Base-by-base conservation (phyloP, 2,888 invertebrate species). In the Nemotelus pantherinus region DNA sequence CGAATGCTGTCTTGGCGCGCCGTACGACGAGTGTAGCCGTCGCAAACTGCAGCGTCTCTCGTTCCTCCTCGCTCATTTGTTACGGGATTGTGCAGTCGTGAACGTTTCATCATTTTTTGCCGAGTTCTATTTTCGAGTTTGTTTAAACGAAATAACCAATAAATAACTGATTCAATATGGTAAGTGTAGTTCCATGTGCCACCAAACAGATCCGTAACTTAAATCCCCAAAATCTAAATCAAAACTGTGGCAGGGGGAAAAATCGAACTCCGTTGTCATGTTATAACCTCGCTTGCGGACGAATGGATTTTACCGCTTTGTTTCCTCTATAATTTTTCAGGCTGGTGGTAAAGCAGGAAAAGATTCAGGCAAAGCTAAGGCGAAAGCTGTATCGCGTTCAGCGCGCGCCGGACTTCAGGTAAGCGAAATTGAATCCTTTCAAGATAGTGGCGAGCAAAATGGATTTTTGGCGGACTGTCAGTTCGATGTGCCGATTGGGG, bases 311-410 rank as follows among this genome's bases (percentile, higher is more conserved):
- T 50, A 9, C 50, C 6, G 50, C 6, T 25, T 58, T n/a, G 4
- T 58, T 60, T 60, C 41, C 39, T 60, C 41, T 7, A 39, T 25
- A 63, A 63, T 63, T 63, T 53, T 91, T 87, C 90, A 95, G 99
- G 98, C 99, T 92, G 99, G 99, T 88, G 99, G 99, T 88, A 99
- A 99, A 94, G 99, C 99, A 89, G 99, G 99, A 86, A 99, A 99
- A 91, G 99, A 99, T 91, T 98, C 98, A 81, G 99, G 99, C 86
- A 99, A 99, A 91, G 96, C 98, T 77, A 98, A 98, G 91, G 96
- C 97, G 82, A 99, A 99, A 92, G 98, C 98, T 83, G 99, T 99
- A 83, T 99, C 99, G 81, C 93, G 99, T 86, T 99, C 99, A 81
- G 98, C 99, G 80, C 92, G 99, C 86, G 99, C 99, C 85, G 99